Conservation (phyloP, 2,888 invertebrate genomes). For the Athalia cordata region DNA sequence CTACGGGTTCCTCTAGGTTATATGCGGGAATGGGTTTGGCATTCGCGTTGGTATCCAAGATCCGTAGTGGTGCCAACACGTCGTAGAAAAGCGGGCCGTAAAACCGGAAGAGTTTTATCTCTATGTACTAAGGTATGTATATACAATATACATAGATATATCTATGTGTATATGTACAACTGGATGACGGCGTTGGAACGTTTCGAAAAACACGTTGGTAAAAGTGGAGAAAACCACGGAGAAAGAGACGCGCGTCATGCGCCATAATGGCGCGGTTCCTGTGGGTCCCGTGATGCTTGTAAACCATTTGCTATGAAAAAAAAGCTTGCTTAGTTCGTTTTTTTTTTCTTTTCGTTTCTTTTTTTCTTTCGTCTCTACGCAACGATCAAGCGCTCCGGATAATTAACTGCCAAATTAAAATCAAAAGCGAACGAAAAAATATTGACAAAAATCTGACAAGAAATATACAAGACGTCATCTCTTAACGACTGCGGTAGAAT, state of each 20-base stretch:
- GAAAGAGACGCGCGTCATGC: no score
- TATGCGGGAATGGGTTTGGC: no score
- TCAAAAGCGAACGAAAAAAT: background rate
- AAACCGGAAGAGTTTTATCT: constrained; percentile 34
- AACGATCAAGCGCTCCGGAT: constrained; percentile 23
- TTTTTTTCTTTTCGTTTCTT: background rate
- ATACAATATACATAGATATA: no score
- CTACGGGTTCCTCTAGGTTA: no score
- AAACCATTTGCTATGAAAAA: constrained; percentile 16
- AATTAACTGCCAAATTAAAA: constrained; percentile 31
- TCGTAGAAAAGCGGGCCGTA: constrained; percentile 24
- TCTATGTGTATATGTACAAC: no score
- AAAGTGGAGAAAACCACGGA: no score
- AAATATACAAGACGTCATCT: no score
- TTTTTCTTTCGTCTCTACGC: background rate
- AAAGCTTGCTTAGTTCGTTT: background rate
- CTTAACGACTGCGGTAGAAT: no score
- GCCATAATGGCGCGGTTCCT: no score
- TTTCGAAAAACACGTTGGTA: no score
- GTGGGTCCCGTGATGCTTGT: constrained; percentile 29
- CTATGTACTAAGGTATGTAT: background rate
- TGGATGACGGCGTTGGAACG: no score
- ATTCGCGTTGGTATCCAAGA: background rate
- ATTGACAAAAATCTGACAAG: background rate
- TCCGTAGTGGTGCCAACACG: constrained; percentile 15